Conservation (phyloP, 2,888 invertebrate species). For the Dusona sp. region DNA sequence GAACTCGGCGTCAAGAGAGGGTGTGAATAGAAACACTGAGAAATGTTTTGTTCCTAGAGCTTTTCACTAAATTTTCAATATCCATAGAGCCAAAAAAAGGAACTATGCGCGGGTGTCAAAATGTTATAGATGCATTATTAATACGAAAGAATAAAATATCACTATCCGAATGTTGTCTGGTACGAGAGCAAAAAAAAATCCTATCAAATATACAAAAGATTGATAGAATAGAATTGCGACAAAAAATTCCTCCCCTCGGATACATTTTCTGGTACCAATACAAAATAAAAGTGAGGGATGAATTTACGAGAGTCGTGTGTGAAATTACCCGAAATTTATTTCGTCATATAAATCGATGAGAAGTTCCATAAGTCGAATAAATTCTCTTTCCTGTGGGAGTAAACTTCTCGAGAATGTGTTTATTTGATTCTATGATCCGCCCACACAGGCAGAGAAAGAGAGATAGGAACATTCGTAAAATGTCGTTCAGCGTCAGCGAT, state of each 20-base stretch:
- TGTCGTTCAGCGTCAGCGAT: conserved; percentile 61
- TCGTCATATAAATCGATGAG: conserved; percentile 26
- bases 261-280: neutral
- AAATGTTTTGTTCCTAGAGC: conserved; percentile 14
- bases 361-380: conserved; percentile 12
- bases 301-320: conserved; percentile 9
- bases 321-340: conserved; percentile 25
- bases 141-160: neutral
- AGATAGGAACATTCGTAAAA: conserved; percentile 62
- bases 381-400: neutral
- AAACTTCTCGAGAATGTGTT: conserved; percentile 54
- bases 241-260: neutral
- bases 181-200: neutral
- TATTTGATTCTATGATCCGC: conserved; percentile 53
- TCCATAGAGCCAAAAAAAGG: conserved; percentile 18
- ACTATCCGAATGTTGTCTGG: neutral
- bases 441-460: neutral
- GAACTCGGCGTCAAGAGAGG: conserved; percentile 17
- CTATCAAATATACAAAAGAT: conserved; percentile 7
- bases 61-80: conserved; percentile 17
- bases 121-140: conserved; percentile 1
- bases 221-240: conserved; percentile 1
- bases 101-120: neutral
- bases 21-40: conserved; percentile 50
- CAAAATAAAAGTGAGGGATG: neutral